phyloP scores from a whole-genome alignment of 2,888 invertebrate species.

The Lymantria monacha region DNA sequence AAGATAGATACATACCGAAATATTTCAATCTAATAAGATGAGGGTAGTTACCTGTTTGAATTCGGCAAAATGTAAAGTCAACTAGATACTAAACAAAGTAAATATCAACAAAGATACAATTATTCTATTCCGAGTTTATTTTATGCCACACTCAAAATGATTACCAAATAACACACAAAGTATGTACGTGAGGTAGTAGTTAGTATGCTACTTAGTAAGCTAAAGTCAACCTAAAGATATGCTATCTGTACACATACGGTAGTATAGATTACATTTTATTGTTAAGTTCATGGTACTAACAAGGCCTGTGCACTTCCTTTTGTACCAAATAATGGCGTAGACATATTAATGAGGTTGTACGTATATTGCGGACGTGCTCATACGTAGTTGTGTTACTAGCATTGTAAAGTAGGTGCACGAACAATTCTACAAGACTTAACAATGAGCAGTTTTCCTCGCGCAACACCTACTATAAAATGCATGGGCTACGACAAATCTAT shows the following conservation, averaged over 20 bases:
- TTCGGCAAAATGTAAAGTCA: too few relatives aligned
- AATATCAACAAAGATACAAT: too few relatives aligned
- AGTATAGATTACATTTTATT: slow-evolving; percentile 16
- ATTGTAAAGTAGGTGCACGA: slow-evolving; percentile 22
- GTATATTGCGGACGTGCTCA: slow-evolving; percentile 25
- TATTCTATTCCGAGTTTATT: too few relatives aligned
- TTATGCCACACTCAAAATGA: too few relatives aligned
- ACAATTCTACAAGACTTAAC: slow-evolving; percentile 36
- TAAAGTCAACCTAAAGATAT: slow-evolving; percentile 5
- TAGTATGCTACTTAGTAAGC: slow-evolving; percentile 2
- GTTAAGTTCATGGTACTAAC: slow-evolving; percentile 13
- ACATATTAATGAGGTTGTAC: slow-evolving; percentile 27
- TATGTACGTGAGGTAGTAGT: background rate
- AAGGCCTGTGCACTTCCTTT: slow-evolving; percentile 25
- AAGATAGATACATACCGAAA: too few relatives aligned
- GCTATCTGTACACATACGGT: slow-evolving; percentile 1
- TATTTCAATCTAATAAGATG: too few relatives aligned
- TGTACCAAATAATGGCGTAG: slow-evolving; percentile 24
- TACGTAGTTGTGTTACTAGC: slow-evolving; percentile 22
- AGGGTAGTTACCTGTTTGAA: too few relatives aligned
- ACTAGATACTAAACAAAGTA: too few relatives aligned
- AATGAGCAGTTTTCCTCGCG: slow-evolving; percentile 58
- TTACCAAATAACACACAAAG: too few relatives aligned
- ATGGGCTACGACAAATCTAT: slow-evolving; percentile 59
- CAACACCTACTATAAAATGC: slow-evolving; percentile 54